phyloP scores from a whole-genome alignment of 2,888 invertebrate species.

The Callyntrura guangdongensis region DNA sequence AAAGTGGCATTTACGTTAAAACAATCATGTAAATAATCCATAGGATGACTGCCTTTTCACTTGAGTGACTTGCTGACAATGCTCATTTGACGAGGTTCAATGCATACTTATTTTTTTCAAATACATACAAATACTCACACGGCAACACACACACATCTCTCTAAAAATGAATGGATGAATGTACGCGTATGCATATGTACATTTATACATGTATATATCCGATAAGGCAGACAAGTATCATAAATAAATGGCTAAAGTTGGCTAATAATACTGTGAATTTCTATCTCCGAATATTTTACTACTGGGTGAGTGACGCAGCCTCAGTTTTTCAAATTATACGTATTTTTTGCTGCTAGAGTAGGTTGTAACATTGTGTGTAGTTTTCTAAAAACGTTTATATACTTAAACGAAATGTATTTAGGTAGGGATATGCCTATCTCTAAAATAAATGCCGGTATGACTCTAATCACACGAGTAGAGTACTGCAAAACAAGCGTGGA shows the following conservation, averaged over 20 bases:
- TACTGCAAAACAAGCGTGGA: conserved; percentile 79
- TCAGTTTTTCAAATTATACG: no score
- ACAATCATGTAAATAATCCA: conserved; percentile 75
- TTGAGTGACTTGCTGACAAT: conserved; percentile 72
- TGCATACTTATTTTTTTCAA: conserved; percentile 26
- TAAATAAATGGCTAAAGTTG: conserved; percentile 64
- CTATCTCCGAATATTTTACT: background rate
- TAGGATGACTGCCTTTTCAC: conserved; percentile 66
- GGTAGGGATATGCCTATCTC: background rate
- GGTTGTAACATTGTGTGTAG: no score
- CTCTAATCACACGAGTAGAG: conserved; percentile 80
- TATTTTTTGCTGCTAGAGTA: no score
- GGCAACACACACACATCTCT: background rate
- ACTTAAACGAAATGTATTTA: background rate
- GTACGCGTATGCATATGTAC: background rate
- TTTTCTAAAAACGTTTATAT: no score
- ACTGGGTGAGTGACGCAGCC: no score
- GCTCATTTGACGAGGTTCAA: conserved; percentile 65
- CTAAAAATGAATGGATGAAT: background rate
- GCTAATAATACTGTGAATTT: conserved; percentile 50
- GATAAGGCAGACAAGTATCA: background rate
- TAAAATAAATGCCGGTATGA: conserved; percentile 68
- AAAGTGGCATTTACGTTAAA: conserved; percentile 51
- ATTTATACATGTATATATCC: background rate
- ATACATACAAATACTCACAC: conserved; percentile 9